A percentile compares a stretch with the other conserved stretches of the same genome.
These are phyloP conservation scores for Ceraclea dissimilis DNA, from an alignment of 2,888 invertebrate species.

Conservation along the genomic window DNA sequence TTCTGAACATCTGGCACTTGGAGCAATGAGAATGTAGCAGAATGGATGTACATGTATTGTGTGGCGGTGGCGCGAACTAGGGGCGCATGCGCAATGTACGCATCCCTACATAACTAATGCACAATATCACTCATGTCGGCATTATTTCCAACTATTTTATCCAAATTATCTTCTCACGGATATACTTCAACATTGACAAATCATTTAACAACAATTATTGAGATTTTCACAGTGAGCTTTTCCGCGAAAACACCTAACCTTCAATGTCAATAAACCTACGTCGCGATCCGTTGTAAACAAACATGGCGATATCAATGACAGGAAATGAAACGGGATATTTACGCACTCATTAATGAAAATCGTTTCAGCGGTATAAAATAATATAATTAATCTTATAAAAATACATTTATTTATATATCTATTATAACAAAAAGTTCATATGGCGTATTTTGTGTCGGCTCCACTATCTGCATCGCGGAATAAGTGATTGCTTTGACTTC, in stretches of 20 bases:
- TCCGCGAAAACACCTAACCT: conserved; percentile 21
- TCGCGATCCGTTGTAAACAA: conserved; percentile 22
- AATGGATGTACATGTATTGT: conserved; percentile 23
- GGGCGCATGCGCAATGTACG: conserved; percentile 48
- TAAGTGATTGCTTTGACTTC: conserved; percentile 99
- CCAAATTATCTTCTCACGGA: not conserved
- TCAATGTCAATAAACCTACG: conserved; percentile 20
- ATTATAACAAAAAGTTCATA: conserved; percentile 95
- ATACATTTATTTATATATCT: conserved; percentile 64
- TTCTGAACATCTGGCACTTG: conserved; percentile 44
- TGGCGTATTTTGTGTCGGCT: conserved; percentile 58
- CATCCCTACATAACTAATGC: conserved; percentile 38
- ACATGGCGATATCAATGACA: conserved; percentile 23
- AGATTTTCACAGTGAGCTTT: conserved; percentile 11
- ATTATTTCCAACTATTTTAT: conserved; percentile 1
- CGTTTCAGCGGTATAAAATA: conserved; percentile 4
- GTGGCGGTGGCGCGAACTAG: conserved; percentile 52
- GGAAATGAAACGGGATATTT: conserved; percentile 17
- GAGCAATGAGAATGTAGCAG: conserved; percentile 24
- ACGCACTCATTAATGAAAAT: conserved; percentile 9
- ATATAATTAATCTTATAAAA: conserved; percentile 8
- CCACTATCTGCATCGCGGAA: conserved; percentile 93
- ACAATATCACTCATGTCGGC: not conserved
- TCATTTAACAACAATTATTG: not conserved
- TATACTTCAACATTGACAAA: not conserved